Conservation (phyloP, 2,888 invertebrate species). For the Eledona agricola region DNA sequence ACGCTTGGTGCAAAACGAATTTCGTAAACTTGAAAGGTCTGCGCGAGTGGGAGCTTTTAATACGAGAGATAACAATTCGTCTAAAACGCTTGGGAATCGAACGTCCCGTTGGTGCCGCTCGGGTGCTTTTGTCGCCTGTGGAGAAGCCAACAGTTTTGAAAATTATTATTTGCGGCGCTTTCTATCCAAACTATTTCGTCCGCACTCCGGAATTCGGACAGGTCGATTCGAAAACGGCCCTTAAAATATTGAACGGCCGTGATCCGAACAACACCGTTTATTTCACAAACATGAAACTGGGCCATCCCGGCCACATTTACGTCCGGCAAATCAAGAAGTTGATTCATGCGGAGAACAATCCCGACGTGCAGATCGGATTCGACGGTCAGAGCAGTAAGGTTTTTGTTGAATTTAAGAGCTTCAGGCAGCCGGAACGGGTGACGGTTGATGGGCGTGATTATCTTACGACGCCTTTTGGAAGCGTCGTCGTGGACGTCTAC, state of each 20-base stretch:
- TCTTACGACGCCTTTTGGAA: constrained; percentile 67
- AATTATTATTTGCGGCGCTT: constrained; percentile 84
- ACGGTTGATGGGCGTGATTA: constrained; percentile 55
- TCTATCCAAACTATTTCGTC: constrained; percentile 92
- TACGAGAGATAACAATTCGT: constrained; percentile 74
- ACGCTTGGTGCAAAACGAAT: constrained; percentile 73
- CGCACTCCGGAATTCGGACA: constrained; percentile 65
- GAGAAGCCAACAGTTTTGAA: constrained; percentile 74
- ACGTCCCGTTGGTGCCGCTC: constrained; percentile 62
- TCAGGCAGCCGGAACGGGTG: constrained; percentile 51
- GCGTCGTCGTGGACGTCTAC: constrained; percentile 75
- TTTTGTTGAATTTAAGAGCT: constrained; percentile 71
- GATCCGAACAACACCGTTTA: constrained; percentile 83
- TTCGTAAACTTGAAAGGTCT: constrained; percentile 77
- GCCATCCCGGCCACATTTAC: constrained; percentile 78
- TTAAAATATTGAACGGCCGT: constrained; percentile 73
- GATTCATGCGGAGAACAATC: constrained; percentile 62
- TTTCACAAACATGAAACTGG: constrained; percentile 68
- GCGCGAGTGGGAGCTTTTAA: constrained; percentile 76
- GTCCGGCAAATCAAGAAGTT: constrained; percentile 70
- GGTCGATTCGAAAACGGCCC: constrained; percentile 72
- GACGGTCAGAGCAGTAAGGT: constrained; percentile 69
- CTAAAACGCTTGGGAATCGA: constrained; percentile 70
- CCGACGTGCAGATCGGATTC: constrained; percentile 65
- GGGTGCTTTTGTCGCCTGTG: constrained; percentile 60